Evolutionary conservation across 2,113 vertebrate species (phyloP).

Genomic region (Dipodomys stephensi): DNA sequence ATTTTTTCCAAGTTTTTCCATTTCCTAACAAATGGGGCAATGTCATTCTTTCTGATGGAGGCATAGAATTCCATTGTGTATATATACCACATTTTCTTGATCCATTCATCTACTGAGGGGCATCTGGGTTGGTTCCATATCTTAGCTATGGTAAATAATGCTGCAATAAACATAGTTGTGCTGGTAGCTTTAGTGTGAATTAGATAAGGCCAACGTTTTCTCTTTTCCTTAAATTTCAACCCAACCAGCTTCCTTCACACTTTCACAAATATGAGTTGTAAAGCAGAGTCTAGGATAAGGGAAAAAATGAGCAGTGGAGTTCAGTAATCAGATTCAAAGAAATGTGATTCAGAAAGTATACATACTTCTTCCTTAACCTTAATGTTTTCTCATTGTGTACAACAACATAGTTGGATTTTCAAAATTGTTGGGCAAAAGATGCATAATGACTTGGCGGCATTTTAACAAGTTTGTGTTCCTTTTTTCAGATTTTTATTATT

Average conservation of each 20-base stretch:
- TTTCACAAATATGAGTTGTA: not conserved
- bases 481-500: not conserved
- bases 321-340: constrained; percentile 46
- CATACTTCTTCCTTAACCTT: not conserved
- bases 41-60: no score
- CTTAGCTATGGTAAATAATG: no score
- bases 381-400: not conserved
- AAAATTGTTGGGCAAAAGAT: not conserved
- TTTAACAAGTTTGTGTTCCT: not conserved
- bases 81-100: no score
- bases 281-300: not conserved
- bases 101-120: no score
- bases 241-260: not conserved
- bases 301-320: constrained; percentile 24
- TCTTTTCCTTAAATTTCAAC: constrained; percentile 5
- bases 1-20: no score
- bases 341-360: constrained; percentile 45
- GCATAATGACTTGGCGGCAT: not conserved
- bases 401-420: not conserved
- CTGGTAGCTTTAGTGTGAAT: no score
- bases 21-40: no score
- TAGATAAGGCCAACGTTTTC: not conserved
- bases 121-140: no score
- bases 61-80: no score
- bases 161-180: no score